A percentile compares a stretch with the other conserved stretches of the same genome.
Conservation (phyloP, 2,888 invertebrate species). For the Linyphia triangularis region DNA sequence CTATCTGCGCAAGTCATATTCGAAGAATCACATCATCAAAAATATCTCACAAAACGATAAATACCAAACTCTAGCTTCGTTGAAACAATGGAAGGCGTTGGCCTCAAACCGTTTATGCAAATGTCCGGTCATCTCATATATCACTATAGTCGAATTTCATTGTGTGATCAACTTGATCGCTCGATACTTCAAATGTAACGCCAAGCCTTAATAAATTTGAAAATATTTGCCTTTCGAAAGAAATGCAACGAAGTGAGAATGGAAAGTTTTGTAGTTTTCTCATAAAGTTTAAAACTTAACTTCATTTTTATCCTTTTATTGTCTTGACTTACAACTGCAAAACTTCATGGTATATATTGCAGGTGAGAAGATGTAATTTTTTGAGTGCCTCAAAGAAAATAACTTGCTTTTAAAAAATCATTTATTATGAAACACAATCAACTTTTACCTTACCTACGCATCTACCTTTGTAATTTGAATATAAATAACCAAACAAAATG, state of each 20-base stretch:
- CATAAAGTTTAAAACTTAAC: neutral
- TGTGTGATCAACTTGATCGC: neutral
- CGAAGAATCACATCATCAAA: no score
- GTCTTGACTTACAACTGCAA: neutral
- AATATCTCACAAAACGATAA: neutral
- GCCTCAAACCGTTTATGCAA: slow-evolving; percentile 28
- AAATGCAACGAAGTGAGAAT: neutral
- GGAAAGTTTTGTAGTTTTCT: neutral
- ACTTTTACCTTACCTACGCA: no score
- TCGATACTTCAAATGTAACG: neutral
- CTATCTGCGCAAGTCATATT: no score
- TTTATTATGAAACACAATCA: no score
- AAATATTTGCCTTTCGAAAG: neutral
- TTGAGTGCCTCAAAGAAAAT: no score
- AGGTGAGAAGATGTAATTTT: no score
- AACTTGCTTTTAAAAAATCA: no score
- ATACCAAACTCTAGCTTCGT: neutral
- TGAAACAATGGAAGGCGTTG: slow-evolving; percentile 41
- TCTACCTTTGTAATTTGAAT: no score
- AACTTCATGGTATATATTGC: no score
- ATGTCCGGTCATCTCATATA: slow-evolving; percentile 25
- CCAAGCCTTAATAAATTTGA: neutral
- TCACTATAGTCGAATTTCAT: neutral
- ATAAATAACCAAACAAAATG: no score
- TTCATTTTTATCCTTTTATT: no score